phyloP scores from a whole-genome alignment of 2,797 vertebrate species.

The Galago senegalensis region DNA sequence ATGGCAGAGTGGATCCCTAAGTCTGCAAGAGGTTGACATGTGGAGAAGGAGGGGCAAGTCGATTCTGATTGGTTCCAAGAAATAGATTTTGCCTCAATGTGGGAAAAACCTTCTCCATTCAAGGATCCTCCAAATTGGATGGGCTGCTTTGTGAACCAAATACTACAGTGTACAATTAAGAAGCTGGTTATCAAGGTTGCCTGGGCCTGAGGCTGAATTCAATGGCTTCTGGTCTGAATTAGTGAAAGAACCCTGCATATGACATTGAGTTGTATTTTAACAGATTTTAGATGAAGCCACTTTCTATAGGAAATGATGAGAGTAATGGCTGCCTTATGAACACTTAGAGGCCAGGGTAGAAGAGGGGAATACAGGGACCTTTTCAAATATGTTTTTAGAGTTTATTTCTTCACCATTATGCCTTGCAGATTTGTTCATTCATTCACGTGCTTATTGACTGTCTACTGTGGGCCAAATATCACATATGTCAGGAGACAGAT shows the following conservation, averaged over 20 bases:
- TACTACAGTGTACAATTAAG: background rate
- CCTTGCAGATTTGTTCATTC: constrained; percentile 16
- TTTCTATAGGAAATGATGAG: background rate
- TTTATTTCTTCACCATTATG: background rate
- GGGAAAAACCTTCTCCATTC: background rate
- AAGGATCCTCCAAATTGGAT: background rate
- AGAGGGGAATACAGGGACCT: background rate
- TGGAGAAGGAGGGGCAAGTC: background rate
- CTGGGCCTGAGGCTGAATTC: background rate
- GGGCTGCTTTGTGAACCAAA: background rate
- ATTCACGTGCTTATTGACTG: background rate
- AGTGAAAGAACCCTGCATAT: background rate
- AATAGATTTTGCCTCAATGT: background rate
- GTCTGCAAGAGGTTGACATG: background rate
- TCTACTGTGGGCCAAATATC: background rate
- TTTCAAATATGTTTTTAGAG: background rate
- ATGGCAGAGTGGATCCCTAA: background rate
- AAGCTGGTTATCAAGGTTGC: background rate
- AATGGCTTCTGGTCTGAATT: background rate
- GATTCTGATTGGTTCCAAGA: background rate
- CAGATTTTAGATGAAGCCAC: background rate
- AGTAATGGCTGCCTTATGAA: background rate
- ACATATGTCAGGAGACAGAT: background rate
- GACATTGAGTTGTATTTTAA: background rate
- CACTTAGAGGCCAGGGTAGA: background rate